Conservation (phyloP, 1,140 invertebrate species). For the Drosophila albomicans region DNA sequence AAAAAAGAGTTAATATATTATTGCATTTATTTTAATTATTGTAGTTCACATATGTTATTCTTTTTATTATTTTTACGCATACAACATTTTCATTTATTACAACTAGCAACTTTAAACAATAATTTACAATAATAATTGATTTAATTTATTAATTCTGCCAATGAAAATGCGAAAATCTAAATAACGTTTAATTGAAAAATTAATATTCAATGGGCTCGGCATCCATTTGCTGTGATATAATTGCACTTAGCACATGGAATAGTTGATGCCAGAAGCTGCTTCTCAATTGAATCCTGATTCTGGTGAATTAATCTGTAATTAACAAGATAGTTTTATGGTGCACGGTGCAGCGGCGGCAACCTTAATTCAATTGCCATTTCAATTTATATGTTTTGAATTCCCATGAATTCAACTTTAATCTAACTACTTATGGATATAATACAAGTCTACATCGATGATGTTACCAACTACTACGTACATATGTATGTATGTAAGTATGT, state of each 20-base stretch:
- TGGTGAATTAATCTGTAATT: constrained; percentile 35
- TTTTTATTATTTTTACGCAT: not conserved
- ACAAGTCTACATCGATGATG: constrained; percentile 5
- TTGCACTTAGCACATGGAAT: constrained; percentile 1
- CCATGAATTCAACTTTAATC: constrained; percentile 25
- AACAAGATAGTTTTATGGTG: constrained; percentile 32
- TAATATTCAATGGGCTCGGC: not conserved
- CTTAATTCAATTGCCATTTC: constrained; percentile 27
- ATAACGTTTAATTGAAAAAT: not conserved
- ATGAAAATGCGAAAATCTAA: not conserved
- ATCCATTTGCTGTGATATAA: not conserved
- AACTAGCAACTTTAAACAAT: no score
- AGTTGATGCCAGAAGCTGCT: not conserved
- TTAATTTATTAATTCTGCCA: not conserved
- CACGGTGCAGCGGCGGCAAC: not conserved
- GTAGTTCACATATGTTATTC: not conserved
- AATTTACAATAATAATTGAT: not conserved
- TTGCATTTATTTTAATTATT: not conserved
- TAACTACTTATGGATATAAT: not conserved
- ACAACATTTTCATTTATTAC: not conserved
- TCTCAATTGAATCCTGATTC: constrained; percentile 14
- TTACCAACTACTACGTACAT: not conserved
- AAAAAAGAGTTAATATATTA: no score
- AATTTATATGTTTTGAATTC: constrained; percentile 48
- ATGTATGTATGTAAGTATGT: constrained; percentile 12